A percentile compares a stretch with the other conserved stretches of the same genome.
phyloP scores from a whole-genome alignment of 2,113 vertebrate species.

The Orthonyx spaldingii region DNA sequence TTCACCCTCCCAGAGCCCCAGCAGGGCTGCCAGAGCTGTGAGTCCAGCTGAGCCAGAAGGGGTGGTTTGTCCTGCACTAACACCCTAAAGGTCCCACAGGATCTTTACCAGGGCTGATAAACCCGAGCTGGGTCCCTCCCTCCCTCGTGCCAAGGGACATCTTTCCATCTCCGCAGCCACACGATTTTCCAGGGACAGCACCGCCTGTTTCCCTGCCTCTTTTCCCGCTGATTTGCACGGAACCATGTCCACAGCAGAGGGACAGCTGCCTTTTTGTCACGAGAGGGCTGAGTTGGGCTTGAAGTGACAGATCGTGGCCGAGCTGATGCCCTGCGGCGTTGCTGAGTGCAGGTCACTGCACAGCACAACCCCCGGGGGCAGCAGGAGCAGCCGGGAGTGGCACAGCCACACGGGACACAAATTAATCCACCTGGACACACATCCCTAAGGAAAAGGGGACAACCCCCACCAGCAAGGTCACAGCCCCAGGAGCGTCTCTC shows the following conservation, averaged over 20 bases:
- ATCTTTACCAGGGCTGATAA: background rate
- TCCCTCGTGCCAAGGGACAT: background rate
- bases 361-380: rapidly evolving
- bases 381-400: background rate
- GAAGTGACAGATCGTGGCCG: background rate
- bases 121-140: background rate
- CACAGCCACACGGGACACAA: background rate
- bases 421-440: background rate
- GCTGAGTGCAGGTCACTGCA: background rate
- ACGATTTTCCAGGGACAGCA: background rate
- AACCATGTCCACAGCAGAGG: rapidly evolving
- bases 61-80: background rate
- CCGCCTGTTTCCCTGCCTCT: background rate
- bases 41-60: background rate
- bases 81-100: background rate
- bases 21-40: background rate
- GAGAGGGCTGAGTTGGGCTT: background rate
- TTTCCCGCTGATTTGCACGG: background rate
- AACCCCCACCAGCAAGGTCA: background rate
- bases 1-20: background rate
- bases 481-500: background rate
- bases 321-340: background rate
- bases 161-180: background rate
- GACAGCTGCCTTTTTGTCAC: background rate
- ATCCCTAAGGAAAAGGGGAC: background rate